Evolutionary conservation across 2,113 vertebrate genomes (phyloP).

Genomic region (Tonatia bakeri): DNA sequence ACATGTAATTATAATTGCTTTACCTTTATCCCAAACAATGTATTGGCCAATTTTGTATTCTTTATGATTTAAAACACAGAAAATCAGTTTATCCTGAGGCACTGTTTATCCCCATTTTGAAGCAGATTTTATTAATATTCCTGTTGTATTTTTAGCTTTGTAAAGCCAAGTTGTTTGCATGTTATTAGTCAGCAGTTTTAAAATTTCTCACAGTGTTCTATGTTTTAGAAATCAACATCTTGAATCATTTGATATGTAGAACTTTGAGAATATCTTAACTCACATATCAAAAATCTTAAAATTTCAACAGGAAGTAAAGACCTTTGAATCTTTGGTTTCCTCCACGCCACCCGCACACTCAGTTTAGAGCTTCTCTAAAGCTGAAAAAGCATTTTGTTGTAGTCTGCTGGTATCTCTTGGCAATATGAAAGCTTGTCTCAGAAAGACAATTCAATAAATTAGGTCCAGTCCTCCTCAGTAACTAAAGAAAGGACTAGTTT

Average conservation of each 20-base stretch:
- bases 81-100: constrained; percentile 12
- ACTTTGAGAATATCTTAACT: constrained; percentile 16
- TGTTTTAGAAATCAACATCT: neutral
- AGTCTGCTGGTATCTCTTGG: neutral
- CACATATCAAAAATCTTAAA: constrained; percentile 21
- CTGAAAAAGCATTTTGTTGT: neutral
- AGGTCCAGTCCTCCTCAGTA: neutral
- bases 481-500: neutral
- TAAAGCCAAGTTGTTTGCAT: neutral
- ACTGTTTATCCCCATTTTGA: constrained; percentile 32
- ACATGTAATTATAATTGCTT: neutral
- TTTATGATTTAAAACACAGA: constrained; percentile 43
- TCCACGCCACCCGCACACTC: neutral
- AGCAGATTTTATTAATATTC: neutral
- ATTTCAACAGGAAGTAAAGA: neutral
- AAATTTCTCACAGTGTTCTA: neutral
- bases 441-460: neutral
- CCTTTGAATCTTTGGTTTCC: constrained; percentile 7
- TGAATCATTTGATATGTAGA: constrained; percentile 28
- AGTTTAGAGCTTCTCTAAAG: constrained; percentile 19
- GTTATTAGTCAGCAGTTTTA: neutral
- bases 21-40: neutral
- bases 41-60: constrained; percentile 13
- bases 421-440: neutral
- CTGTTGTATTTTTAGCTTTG: neutral